phyloP scores from a whole-genome alignment of 35 echinoderm and acorn worm species.

The Stichopus chloronotus region DNA sequence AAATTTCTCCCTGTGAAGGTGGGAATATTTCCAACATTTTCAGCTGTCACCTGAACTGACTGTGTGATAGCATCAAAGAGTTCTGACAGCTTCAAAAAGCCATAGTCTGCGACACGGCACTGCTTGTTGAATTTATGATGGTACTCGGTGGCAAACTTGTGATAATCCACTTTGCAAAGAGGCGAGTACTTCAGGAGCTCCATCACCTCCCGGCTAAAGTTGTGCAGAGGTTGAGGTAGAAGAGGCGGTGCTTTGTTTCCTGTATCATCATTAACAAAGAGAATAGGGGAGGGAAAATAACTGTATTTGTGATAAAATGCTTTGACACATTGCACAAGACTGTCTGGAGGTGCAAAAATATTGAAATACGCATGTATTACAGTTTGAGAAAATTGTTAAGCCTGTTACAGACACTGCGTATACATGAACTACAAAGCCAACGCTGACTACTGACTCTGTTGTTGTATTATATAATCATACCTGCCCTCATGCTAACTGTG shows the following conservation, averaged over 20 bases:
- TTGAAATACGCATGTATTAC: too few species aligned
- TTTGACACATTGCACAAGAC: too few species aligned
- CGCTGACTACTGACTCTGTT: too few species aligned
- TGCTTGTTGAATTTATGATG: conserved; percentile 94
- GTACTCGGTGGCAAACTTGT: conserved; percentile 91
- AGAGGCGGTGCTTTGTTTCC: conserved; percentile 64
- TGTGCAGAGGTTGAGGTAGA: conserved; percentile 77
- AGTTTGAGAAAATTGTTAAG: too few species aligned
- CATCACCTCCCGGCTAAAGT: conserved; percentile 93
- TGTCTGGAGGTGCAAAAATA: too few species aligned
- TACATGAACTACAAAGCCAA: too few species aligned
- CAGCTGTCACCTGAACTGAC: conserved; percentile 72
- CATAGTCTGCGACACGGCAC: conserved; percentile 95
- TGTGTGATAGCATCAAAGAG: conserved; percentile 94
- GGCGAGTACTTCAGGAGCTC: conserved; percentile 89
- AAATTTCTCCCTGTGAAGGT: too few species aligned
- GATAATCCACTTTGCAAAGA: conserved; percentile 74
- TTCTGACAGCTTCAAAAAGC: conserved; percentile 90
- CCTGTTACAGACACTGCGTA: too few species aligned
- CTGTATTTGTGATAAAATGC: too few species aligned
- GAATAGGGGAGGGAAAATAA: background rate
- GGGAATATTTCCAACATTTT: too few species aligned
- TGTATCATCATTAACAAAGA: background rate
- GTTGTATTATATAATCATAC: too few species aligned
- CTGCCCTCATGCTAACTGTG: too few species aligned